Evolutionary conservation across 2,888 invertebrate species (phyloP).

Genomic region (Acleris emargana): DNA sequence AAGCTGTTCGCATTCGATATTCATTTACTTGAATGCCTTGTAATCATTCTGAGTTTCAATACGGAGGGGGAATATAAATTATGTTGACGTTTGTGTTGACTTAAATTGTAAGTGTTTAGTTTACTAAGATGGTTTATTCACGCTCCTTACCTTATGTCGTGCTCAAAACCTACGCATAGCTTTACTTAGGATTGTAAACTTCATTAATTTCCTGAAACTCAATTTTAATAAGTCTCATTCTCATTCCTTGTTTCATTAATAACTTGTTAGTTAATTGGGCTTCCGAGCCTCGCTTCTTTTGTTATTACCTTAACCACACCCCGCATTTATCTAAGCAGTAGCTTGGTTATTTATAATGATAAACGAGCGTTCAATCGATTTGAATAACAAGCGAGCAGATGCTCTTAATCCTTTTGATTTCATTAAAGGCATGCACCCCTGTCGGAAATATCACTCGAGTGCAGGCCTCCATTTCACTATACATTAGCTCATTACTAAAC

Average conservation of each 20-base stretch:
- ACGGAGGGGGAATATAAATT: constrained; percentile 58
- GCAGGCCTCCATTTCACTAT: constrained; percentile 64
- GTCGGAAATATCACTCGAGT: constrained; percentile 83
- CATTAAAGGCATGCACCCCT: constrained; percentile 82
- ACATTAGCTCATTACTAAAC: constrained; percentile 61
- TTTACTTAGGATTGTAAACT: constrained; percentile 40
- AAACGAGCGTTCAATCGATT: constrained; percentile 83
- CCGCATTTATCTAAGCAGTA: constrained; percentile 81
- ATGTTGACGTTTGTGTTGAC: constrained; percentile 59
- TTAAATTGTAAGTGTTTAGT: constrained; percentile 41
- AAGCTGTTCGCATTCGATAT: constrained; percentile 68
- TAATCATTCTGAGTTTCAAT: constrained; percentile 64
- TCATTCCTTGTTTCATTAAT: constrained; percentile 61
- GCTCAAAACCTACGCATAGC: neutral
- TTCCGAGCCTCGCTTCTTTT: constrained; percentile 73
- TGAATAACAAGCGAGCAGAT: constrained; percentile 84
- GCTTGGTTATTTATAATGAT: constrained; percentile 79
- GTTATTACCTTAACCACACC: constrained; percentile 77
- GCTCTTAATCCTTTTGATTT: constrained; percentile 84
- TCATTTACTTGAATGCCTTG: constrained; percentile 70
- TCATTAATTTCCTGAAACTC: constrained; percentile 45
- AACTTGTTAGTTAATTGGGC: constrained; percentile 76
- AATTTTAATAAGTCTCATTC: constrained; percentile 44
- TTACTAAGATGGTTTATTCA: constrained; percentile 24
- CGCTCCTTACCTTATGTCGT: constrained; percentile 1